A percentile compares a stretch with the other conserved stretches of the same genome.
Conservation (phyloP, 2,113 vertebrate species). For the Hypocryptadius cinnamomeus region DNA sequence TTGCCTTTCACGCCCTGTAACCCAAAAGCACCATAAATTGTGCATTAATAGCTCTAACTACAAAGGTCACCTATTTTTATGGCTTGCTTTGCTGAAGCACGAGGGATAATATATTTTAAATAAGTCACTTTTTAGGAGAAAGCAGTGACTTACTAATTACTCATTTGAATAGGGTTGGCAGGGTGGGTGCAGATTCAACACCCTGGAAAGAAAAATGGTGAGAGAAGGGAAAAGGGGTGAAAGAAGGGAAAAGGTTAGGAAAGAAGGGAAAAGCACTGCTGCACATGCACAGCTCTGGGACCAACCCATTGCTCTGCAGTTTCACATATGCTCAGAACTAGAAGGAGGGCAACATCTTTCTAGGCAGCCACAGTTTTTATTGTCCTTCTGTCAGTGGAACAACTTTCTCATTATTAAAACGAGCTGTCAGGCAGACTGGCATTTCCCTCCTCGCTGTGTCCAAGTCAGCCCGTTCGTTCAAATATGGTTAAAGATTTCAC, state of each 20-base stretch:
- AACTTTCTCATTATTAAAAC: slow-evolving; percentile 46
- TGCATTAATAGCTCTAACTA: neutral
- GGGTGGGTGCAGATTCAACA: neutral
- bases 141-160: neutral
- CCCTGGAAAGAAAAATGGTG: neutral
- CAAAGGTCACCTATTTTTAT: neutral
- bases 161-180: neutral
- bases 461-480: slow-evolving; percentile 50
- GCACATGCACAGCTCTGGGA: neutral
- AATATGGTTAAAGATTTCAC: slow-evolving; percentile 57
- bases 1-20: neutral
- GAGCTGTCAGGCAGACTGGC: slow-evolving; percentile 60
- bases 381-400: slow-evolving; percentile 48
- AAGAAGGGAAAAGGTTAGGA: neutral
- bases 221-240: neutral
- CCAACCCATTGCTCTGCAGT: neutral
- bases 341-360: neutral
- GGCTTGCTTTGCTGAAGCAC: neutral
- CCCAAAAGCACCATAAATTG: neutral
- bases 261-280: neutral
- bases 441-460: slow-evolving; percentile 12
- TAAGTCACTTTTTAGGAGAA: neutral
- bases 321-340: neutral
- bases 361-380: slow-evolving; percentile 3
- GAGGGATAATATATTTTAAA: neutral